These are phyloP conservation scores for Brachynemurus nebulosus DNA, from an alignment of 2,888 invertebrate genomes.

Conservation along the genomic window DNA sequence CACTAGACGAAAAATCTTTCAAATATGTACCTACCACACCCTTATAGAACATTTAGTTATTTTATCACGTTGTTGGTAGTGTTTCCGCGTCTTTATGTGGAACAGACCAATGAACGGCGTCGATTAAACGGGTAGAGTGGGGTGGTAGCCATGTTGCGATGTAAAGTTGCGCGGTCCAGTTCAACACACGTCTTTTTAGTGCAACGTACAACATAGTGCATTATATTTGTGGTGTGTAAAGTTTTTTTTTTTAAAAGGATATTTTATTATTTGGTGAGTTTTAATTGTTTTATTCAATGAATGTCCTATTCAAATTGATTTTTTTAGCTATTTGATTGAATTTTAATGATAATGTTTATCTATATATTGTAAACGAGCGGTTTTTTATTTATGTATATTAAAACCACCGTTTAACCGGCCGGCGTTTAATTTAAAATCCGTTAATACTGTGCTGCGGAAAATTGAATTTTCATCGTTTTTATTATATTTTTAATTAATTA, in stretches of 20 bases:
- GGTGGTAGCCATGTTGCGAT: conserved; percentile 28
- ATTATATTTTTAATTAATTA: background rate
- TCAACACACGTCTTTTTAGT: conserved; percentile 1
- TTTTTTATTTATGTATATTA: background rate
- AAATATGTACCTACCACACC: conserved; percentile 2
- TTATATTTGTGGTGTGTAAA: background rate
- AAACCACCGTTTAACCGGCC: background rate
- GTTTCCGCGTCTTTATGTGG: conserved; percentile 4
- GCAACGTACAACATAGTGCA: conserved; percentile 2
- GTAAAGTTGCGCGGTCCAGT: conserved; percentile 28
- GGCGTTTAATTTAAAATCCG: background rate
- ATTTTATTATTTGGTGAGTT: conserved; percentile 3
- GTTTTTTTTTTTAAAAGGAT: conserved; percentile 1
- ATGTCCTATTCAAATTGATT: background rate
- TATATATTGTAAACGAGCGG: background rate
- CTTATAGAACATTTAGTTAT: conserved; percentile 2
- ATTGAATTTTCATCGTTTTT: too few relatives aligned
- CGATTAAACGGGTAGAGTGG: conserved; percentile 8
- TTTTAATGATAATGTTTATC: background rate
- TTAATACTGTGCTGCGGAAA: too few relatives aligned
- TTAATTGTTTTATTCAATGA: background rate
- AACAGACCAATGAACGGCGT: background rate
- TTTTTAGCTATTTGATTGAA: background rate
- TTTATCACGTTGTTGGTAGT: background rate
- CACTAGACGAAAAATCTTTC: background rate